Evolutionary conservation across 2,888 invertebrate species (phyloP).

Genomic region (Leucozona laternaria): DNA sequence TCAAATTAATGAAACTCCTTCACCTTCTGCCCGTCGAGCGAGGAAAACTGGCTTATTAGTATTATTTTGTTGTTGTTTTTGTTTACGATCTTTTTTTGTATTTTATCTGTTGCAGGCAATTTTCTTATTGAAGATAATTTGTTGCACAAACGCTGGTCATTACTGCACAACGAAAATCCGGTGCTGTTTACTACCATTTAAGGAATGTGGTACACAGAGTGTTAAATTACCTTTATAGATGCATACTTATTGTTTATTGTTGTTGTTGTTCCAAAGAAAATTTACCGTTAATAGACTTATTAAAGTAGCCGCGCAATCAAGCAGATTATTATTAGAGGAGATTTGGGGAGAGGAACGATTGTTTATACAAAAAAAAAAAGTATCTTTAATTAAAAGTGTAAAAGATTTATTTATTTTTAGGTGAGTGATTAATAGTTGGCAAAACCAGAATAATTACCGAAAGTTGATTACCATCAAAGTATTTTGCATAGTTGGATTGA

Average conservation of each 20-base stretch:
- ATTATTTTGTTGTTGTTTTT: slow-evolving; percentile 53
- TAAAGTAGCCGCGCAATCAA: slow-evolving; percentile 52
- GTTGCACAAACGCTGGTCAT: slow-evolving; percentile 72
- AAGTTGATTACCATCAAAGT: slow-evolving; percentile 30
- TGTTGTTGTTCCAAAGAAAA: slow-evolving; percentile 49
- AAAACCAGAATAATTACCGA: slow-evolving; percentile 41
- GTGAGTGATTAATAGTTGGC: slow-evolving; percentile 53
- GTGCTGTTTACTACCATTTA: slow-evolving; percentile 73
- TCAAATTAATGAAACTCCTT: slow-evolving; percentile 75
- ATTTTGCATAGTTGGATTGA: slow-evolving; percentile 32
- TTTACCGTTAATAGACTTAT: slow-evolving; percentile 69
- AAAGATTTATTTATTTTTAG: slow-evolving; percentile 40
- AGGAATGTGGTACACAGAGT: slow-evolving; percentile 74
- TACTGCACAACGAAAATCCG: slow-evolving; percentile 69
- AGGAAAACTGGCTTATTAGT: slow-evolving; percentile 74
- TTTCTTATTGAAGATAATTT: slow-evolving; percentile 72
- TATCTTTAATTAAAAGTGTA: slow-evolving; percentile 47
- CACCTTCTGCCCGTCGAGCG: slow-evolving; percentile 64
- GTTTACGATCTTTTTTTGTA: slow-evolving; percentile 33
- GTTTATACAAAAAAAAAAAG: slow-evolving; percentile 33
- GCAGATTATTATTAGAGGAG: slow-evolving; percentile 22
- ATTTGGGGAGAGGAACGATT: slow-evolving; percentile 5
- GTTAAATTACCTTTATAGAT: slow-evolving; percentile 60
- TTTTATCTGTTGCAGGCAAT: slow-evolving; percentile 49
- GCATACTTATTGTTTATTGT: not conserved